These are phyloP conservation scores for Microtus oregoni DNA, from an alignment of 2,113 vertebrate genomes.

Conservation along the genomic window DNA sequence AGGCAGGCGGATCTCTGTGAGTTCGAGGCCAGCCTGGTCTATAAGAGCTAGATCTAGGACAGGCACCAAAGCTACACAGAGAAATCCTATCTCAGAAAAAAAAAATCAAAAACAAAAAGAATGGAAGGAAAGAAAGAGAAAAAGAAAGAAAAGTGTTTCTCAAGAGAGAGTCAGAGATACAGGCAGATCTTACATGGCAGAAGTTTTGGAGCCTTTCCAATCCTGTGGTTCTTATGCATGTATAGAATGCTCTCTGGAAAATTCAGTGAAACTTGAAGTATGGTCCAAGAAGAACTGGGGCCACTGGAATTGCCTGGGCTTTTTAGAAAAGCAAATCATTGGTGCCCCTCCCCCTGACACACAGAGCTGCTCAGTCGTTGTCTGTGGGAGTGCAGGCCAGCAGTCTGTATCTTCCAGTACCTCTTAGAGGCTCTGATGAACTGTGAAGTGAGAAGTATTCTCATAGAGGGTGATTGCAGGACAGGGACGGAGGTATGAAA, in stretches of 20 bases:
- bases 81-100: too few relatives aligned
- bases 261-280: background rate
- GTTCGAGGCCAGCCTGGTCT: too few relatives aligned
- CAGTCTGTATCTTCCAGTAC: background rate
- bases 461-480: background rate
- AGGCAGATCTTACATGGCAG: background rate
- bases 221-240: background rate
- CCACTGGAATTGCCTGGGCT: background rate
- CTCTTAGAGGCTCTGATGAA: background rate
- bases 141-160: background rate
- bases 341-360: too few relatives aligned
- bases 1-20: too few relatives aligned
- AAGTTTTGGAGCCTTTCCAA: background rate
- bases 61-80: too few relatives aligned
- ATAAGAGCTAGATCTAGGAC: too few relatives aligned
- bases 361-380: background rate
- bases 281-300: background rate
- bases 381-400: background rate
- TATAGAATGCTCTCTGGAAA: background rate
- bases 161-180: background rate
- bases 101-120: too few relatives aligned
- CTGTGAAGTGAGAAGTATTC: background rate
- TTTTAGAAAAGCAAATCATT: background rate
- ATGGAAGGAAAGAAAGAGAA: too few relatives aligned
- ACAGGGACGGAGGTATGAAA: background rate